A percentile compares a stretch with the other conserved stretches of the same genome.
Conservation (phyloP, 2,888 invertebrate species). For the Proisotoma minuta region DNA sequence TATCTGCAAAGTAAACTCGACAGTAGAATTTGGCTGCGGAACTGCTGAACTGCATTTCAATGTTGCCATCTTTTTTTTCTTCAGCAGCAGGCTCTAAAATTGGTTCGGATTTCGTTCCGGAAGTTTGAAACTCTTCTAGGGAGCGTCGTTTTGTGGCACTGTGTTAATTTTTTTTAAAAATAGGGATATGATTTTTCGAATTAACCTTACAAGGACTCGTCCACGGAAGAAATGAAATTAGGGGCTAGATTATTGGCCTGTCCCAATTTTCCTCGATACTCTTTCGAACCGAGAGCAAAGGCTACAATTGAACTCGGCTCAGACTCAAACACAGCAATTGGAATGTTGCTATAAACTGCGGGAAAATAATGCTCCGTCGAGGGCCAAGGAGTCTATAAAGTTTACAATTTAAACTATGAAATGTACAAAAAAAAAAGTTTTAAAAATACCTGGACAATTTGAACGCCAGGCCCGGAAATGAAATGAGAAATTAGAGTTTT, state of each 20-base stretch:
- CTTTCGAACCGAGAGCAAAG: constrained; percentile 68
- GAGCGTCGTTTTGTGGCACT: too few relatives aligned
- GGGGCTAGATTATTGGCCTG: too few relatives aligned
- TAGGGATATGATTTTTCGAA: too few relatives aligned
- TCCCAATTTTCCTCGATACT: constrained; percentile 63
- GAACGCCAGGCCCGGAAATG: constrained; percentile 57
- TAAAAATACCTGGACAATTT: constrained; percentile 51
- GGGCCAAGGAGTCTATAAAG: constrained; percentile 60
- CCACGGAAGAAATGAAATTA: too few relatives aligned
- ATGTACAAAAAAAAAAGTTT: too few relatives aligned
- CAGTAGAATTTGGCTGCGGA: constrained; percentile 77
- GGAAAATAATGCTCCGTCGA: constrained; percentile 62
- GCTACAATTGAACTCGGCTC: constrained; percentile 82
- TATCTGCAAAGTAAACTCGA: constrained; percentile 82
- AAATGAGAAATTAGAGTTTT: constrained; percentile 66
- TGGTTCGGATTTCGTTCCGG: too few relatives aligned
- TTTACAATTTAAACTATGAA: not conserved
- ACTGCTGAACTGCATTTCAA: constrained; percentile 58
- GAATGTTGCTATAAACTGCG: constrained; percentile 32
- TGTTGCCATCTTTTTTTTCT: constrained; percentile 46
- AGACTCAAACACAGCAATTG: constrained; percentile 67
- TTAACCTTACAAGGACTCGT: too few relatives aligned
- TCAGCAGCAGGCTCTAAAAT: too few relatives aligned
- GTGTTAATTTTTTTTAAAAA: too few relatives aligned
- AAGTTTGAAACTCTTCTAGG: too few relatives aligned